Evolutionary conservation across 1,140 invertebrate genomes (phyloP), one percentile per base, ranked within the genome.

Genomic region (Pantala flavescens): DNA sequence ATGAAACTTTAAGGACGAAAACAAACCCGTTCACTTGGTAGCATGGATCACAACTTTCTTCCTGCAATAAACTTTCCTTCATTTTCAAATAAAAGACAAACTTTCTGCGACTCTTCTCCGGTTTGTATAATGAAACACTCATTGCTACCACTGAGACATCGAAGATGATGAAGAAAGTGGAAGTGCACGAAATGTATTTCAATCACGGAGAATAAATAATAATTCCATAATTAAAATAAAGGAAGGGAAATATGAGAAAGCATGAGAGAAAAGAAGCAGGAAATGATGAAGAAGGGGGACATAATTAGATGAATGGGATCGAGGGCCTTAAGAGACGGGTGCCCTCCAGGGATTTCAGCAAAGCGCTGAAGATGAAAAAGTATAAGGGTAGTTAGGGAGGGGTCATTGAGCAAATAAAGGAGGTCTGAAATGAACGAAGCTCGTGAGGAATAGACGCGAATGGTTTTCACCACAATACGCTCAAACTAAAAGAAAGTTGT

Each of bases 251-350:
- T 7, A 63, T 16, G 49, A 21, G 16, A 14, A 14, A 21, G 49
- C 3, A 63, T 19, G n/a, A 12, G n/a, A 5, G 12, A 16, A 21
- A 21, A 12, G n/a, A 63, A 12, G 49, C 49, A 7, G 49, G 16
- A 63, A 63, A 63, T 63, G 49, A 63, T 3, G 49, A 14, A 5
- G 49, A 21, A 7, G 49, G 12, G 12, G 12, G 49, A 63, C 49
- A 12, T 63, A 63, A 63, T 63, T 63, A 63, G 49, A 63, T 63
- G 49, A 63, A 63, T 63, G 49, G 49, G 49, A 63, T 63, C 49
- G 49, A 63, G 49, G 49, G 49, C n/a, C 12, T 63, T 5, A 36
- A 36, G 28, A 36, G 28, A 21, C 49, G 49, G 49, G 49, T 12
- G 49, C 28, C 28, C 28, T 36, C 28, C 28, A 9, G 28, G 28